Conservation (phyloP, 2,888 invertebrate genomes). For the Acrocyrtus sp. region DNA sequence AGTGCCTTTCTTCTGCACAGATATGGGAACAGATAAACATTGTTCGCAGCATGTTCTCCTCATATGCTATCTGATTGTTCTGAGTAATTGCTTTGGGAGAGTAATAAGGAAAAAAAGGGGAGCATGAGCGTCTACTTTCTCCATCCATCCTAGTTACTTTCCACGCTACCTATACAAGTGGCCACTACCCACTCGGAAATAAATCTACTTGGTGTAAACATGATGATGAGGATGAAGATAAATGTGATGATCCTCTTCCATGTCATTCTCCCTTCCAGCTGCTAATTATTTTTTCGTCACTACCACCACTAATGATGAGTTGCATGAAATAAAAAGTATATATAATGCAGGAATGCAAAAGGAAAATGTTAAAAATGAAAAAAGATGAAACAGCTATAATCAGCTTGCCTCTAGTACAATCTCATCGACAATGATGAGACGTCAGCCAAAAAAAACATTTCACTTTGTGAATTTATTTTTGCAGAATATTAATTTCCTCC, state of each 20-base stretch:
- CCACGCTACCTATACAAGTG: background rate
- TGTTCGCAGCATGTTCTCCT: background rate
- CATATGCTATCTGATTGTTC: slow-evolving; percentile 3
- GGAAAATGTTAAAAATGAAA: too few relatives aligned
- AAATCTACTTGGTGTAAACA: too few relatives aligned
- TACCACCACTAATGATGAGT: background rate
- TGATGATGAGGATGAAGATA: background rate
- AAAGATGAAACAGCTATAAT: too few relatives aligned
- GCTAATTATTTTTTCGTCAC: slow-evolving; percentile 1
- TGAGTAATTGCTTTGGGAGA: slow-evolving; percentile 9
- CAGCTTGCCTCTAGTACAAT: too few relatives aligned
- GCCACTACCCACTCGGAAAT: too few relatives aligned
- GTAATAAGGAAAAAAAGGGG: background rate
- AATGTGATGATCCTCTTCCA: background rate
- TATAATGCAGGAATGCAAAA: too few relatives aligned
- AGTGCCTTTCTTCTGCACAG: background rate
- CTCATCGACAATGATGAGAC: background rate
- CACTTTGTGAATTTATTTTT: background rate
- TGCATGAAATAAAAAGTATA: background rate
- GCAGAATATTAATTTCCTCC: too few relatives aligned
- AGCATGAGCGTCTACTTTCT: background rate
- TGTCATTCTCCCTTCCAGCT: background rate
- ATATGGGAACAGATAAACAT: background rate
- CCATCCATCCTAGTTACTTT: too few relatives aligned
- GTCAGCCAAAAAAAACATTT: background rate